Evolutionary conservation across 2,113 vertebrate species (phyloP).

Genomic region (Bambusicola thoracicus): DNA sequence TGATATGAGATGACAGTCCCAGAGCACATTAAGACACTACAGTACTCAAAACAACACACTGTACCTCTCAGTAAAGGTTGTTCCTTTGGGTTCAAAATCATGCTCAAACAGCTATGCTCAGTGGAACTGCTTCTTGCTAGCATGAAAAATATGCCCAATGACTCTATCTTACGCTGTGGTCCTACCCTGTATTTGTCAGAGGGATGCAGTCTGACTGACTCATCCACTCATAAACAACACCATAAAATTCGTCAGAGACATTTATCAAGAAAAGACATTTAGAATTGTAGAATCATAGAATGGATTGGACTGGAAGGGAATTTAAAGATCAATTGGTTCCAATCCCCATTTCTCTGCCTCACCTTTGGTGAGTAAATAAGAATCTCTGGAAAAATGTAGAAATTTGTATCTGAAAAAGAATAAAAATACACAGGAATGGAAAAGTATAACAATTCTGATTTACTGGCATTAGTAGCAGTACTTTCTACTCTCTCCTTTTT

Average conservation of each 20-base stretch:
- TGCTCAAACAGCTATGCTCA: not conserved
- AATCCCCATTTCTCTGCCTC: not conserved
- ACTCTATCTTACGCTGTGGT: not conserved
- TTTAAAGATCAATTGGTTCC: not conserved
- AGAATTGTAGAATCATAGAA: not conserved
- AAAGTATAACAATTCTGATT: not conserved
- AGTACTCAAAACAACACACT: not conserved
- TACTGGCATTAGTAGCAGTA: not conserved
- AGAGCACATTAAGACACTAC: not conserved
- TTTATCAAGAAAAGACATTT: not conserved
- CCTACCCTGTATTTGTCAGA: not conserved
- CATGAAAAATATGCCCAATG: not conserved
- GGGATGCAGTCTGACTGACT: not conserved
- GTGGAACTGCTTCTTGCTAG: not conserved
- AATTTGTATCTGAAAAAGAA: not conserved
- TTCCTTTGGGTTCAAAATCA: not conserved
- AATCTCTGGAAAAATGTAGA: not conserved
- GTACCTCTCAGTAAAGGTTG: not conserved
- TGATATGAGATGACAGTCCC: not conserved
- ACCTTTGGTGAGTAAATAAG: not conserved
- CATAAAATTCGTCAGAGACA: not conserved
- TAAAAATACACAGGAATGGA: not conserved
- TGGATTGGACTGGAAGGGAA: not conserved
- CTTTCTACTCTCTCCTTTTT: not conserved
- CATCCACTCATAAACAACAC: not conserved